Base-by-base conservation (phyloP, 2,888 invertebrate genomes). In the Gymnoscelis rufifasciata region DNA sequence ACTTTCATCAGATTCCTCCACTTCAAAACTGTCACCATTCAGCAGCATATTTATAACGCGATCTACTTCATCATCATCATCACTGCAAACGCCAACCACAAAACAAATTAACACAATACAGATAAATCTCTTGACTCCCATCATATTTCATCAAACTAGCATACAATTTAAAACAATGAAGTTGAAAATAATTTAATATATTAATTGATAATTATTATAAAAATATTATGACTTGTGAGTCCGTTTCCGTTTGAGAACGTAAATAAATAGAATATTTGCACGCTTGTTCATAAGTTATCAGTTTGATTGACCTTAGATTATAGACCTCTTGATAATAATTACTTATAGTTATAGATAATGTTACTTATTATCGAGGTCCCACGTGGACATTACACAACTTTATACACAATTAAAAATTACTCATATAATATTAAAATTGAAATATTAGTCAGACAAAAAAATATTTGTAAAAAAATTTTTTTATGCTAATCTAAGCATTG, bases 31-130 rank as follows among this genome's bases (percentile, higher is more conserved):
- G 5, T 49, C 63, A 5, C 71, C 74, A 33, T 74, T 72, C 24
- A 76, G 42, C 13, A 76, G 43, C 57, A 71, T 64, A 50, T 71
- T 59, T 0, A 76, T 57, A 1, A 74, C 56, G 1, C 67, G 52
- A 47, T 75, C 74, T 15, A 66, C 51, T 46, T 74, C 63, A 5
- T 72, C 60, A 0, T 62, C 63, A 7, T 26, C 26, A 38, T 61
- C 46, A 23, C 39, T 23, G 0, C 49, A 48, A 38, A 44, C 43
- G 19, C 5, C 19, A 19, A 3, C 2, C 2, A 19, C 19, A 15
- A 12, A 14, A 51, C 44, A 42, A n/a, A 51, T 38, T 1, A 11
- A 31, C 36, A 46, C 42, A 1, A 48, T 3, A 11, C 23, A n/a
- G n/a, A n/a, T n/a, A n/a, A n/a, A n/a, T n/a, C n/a, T n/a, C n/a